Evolutionary conservation across 2,797 vertebrate species (phyloP).

Genomic region (Bovichtus variegatus): DNA sequence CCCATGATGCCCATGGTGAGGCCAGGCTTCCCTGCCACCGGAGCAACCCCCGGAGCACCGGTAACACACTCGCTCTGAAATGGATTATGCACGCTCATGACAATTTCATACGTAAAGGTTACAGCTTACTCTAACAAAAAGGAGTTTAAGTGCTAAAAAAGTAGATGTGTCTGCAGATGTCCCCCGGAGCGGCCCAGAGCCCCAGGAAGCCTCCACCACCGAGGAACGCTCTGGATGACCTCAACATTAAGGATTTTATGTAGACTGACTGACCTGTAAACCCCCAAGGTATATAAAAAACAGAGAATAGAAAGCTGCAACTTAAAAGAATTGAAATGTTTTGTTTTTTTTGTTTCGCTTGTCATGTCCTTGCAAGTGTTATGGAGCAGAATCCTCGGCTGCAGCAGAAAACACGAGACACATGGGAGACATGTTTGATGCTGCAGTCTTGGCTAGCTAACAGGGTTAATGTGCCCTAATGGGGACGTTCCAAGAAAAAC

Average conservation of each 20-base stretch:
- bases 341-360: background rate
- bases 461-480: background rate
- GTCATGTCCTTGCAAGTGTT: background rate
- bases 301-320: background rate
- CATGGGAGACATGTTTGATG: background rate
- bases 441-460: background rate
- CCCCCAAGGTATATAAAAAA: conserved; percentile 57
- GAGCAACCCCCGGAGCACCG: conserved; percentile 89
- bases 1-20: conserved; percentile 97
- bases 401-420: background rate
- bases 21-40: conserved; percentile 89
- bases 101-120: background rate
- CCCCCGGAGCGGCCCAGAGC: conserved; percentile 90
- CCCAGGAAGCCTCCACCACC: conserved; percentile 95
- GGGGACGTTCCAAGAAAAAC: background rate
- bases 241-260: conserved; percentile 99
- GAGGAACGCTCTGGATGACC: conserved; percentile 99
- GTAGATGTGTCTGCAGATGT: conserved; percentile 78
- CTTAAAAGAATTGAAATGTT: background rate
- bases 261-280: conserved; percentile 82
- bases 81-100: background rate
- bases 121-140: conserved; percentile 10
- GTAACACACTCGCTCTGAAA: conserved; percentile 72
- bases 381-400: background rate
- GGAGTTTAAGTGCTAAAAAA: conserved; percentile 13